Evolutionary conservation across 1,140 invertebrate species (phyloP).

Genomic region (Apocrypta bakeri): DNA sequence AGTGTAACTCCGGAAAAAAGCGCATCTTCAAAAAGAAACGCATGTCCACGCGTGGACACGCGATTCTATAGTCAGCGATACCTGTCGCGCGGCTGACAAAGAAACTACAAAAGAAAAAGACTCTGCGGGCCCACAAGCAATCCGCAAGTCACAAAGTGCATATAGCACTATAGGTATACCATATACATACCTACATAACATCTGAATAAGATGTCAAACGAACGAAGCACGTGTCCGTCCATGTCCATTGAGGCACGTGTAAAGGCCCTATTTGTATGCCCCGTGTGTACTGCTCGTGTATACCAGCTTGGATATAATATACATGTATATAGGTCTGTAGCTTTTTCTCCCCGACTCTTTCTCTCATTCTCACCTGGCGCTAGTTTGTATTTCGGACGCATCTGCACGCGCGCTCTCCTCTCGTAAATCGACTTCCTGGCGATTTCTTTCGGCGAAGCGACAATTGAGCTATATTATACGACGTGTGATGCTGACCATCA

Average conservation of each 20-base stretch:
- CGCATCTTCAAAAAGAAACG: conserved; percentile 14
- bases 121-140: not conserved
- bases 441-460: conserved; percentile 24
- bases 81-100: not conserved
- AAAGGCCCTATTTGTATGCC: not conserved
- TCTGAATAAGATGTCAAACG: conserved; percentile 28
- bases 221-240: not conserved
- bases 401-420: conserved; percentile 24
- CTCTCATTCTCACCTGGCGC: conserved; percentile 25
- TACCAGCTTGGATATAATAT: too few species aligned
- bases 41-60: not conserved
- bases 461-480: not conserved
- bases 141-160: conserved; percentile 30
- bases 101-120: not conserved
- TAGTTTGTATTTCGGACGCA: not conserved
- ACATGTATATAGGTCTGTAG: not conserved
- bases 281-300: too few species aligned
- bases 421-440: conserved; percentile 41
- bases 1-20: not conserved
- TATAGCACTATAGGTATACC: not conserved
- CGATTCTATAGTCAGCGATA: too few species aligned
- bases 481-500: not conserved
- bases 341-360: not conserved
- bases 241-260: not conserved
- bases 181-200: too few species aligned